A percentile compares a stretch with the other conserved stretches of the same genome.
Conservation (phyloP, 2,797 vertebrate species). For the Zalophus californianus region DNA sequence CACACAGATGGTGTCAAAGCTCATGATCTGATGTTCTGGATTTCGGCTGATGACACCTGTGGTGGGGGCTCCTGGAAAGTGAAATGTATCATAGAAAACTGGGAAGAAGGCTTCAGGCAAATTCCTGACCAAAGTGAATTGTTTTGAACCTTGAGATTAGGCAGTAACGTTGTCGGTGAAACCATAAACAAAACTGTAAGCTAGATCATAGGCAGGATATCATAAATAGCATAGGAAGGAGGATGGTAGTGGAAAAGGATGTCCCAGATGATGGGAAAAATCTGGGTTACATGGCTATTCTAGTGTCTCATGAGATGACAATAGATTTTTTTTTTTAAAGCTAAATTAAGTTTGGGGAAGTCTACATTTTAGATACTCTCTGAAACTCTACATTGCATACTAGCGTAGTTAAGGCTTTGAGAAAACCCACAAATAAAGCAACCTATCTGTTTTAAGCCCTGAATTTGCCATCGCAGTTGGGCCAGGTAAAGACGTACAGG, state of each 20-base stretch:
- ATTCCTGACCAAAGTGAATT: neutral
- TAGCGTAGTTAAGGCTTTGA: neutral
- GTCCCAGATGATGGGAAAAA: neutral
- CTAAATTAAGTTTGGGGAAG: constrained; percentile 18
- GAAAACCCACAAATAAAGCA: constrained; percentile 1
- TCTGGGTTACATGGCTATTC: neutral
- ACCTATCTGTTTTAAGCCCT: neutral
- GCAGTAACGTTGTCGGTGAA: neutral
- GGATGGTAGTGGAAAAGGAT: neutral
- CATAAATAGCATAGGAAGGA: neutral
- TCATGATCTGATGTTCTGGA: constrained; percentile 15
- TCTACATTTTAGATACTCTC: neutral
- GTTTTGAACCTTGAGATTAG: constrained; percentile 14
- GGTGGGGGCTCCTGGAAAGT: neutral
- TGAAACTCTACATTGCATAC: neutral
- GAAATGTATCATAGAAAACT: neutral
- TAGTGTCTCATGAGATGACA: neutral
- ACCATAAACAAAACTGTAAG: neutral
- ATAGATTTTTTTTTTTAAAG: neutral
- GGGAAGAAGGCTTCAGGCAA: neutral
- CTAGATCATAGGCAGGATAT: neutral
- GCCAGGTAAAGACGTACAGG: neutral
- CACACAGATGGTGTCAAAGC: constrained; percentile 45
- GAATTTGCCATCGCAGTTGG: neutral
- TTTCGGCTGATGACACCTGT: neutral